Conservation (phyloP, 2,888 invertebrate genomes). For the Eristalinus sepulchralis region DNA sequence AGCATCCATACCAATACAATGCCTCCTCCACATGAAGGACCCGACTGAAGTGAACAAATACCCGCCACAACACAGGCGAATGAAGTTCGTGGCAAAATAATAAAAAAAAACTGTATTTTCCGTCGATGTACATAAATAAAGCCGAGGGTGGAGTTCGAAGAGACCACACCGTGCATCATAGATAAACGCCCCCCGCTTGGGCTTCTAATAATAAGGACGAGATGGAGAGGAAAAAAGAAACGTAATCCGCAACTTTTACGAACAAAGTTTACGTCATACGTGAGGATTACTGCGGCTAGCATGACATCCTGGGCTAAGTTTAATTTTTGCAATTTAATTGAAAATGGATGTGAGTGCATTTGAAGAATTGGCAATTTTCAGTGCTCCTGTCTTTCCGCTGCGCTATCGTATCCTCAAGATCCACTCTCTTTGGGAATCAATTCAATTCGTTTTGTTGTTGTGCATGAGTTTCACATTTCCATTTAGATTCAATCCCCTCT, state of each 20-base stretch:
- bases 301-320: not conserved
- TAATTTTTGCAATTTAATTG: constrained; percentile 27
- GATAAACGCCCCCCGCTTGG: constrained; percentile 26
- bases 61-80: not conserved
- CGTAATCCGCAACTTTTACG: constrained; percentile 4
- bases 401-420: not conserved
- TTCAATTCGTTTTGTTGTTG: not conserved
- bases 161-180: not conserved
- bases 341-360: constrained; percentile 6
- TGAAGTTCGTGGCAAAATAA: constrained; percentile 1
- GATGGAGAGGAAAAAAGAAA: not conserved
- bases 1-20: constrained; percentile 11
- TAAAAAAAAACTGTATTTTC: not conserved
- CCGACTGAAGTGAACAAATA: not conserved
- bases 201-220: constrained; percentile 27
- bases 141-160: not conserved
- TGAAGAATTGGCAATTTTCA: not conserved
- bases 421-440: not conserved
- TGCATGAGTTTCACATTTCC: not conserved
- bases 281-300: constrained; percentile 10
- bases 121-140: constrained; percentile 21
- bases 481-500: not conserved
- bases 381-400: too few species aligned
- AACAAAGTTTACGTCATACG: constrained; percentile 34
- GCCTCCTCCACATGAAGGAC: not conserved